Base-by-base conservation (phyloP, 2,113 vertebrate genomes). In the Stictonetta naevosa region DNA sequence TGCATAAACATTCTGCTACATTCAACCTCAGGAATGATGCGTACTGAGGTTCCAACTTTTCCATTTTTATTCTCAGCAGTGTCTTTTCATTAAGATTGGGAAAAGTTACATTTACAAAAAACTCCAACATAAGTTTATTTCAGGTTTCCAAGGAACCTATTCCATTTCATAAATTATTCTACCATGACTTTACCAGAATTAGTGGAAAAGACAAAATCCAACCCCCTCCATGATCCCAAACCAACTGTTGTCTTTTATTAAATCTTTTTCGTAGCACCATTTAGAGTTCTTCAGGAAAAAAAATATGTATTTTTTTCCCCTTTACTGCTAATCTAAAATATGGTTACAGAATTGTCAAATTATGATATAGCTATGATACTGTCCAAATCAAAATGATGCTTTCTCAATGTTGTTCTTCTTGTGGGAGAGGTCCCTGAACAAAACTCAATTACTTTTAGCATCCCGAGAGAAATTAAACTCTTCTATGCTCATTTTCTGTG, bases 71-170 rank as follows among this genome's bases (percentile, higher is more conserved):
- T 90, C 55, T 89, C 66, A 92, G 58, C 73, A 92, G 80, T 79
- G 93, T 90, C 38, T 93, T 86, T 77, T 95, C 94, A 97, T 80
- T 86, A 97, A 95, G 88, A 94, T 97, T 96, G 83, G 94, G 74
- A 95, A 97, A 97, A 95, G 92, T 85, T 38, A 52, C 76, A 93
- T 95, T 94, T 91, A 96, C 94, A 91, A 64, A 93, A 96, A 81
- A 91, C 75, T 96, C 90, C 92, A 60, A 67, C 63, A 92, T 83
- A 96, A 96, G 96, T 93, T 82, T 69, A 50, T 89, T 93, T 93
- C 89, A 94, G 71, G 67, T 91, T 94, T 95, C 55, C 60, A 87
- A 59, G 81, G 85, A 94, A 80, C 31, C 46, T 63, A 74, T 53
- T 78, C 38, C 33, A 88, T 89, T 93, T 55, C 50, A 75, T 88